phyloP scores from a whole-genome alignment of 2,113 vertebrate genomes.

The Asarcornis scutulata region DNA sequence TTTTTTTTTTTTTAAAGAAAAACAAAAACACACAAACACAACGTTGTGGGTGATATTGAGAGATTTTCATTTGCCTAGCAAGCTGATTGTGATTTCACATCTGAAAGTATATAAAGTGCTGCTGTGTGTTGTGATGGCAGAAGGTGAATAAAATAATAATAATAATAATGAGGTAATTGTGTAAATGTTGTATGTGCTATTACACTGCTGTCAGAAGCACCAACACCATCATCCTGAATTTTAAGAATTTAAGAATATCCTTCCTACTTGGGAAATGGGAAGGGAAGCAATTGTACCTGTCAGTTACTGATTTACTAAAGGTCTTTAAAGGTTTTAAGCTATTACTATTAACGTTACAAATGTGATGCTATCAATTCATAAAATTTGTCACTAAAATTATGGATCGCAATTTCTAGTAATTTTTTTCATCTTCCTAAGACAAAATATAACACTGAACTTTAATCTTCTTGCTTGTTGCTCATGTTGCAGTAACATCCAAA shows the following conservation, averaged over 20 bases:
- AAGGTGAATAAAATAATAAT: background rate
- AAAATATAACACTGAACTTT: background rate
- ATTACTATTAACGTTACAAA: background rate
- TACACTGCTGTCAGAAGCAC: background rate
- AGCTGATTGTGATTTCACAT: background rate
- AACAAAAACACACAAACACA: background rate
- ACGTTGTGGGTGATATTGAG: background rate
- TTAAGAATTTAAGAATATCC: too few species aligned
- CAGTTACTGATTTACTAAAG: background rate
- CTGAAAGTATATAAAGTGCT: background rate
- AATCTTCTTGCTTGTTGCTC: constrained; percentile 37
- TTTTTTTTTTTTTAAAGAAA: background rate
- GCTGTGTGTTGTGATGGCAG: background rate
- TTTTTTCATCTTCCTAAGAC: background rate
- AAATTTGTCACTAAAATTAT: background rate
- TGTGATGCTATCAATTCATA: background rate
- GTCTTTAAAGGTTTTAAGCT: background rate
- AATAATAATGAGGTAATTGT: background rate
- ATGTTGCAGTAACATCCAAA: constrained; percentile 14
- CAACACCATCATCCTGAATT: background rate
- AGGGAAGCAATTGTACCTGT: background rate
- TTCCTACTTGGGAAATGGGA: background rate
- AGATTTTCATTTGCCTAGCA: background rate
- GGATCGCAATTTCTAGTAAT: background rate
- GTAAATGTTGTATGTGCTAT: background rate